Base-by-base conservation (phyloP, 92 coral and sea anemone species). In the Nematostella vectensis region DNA sequence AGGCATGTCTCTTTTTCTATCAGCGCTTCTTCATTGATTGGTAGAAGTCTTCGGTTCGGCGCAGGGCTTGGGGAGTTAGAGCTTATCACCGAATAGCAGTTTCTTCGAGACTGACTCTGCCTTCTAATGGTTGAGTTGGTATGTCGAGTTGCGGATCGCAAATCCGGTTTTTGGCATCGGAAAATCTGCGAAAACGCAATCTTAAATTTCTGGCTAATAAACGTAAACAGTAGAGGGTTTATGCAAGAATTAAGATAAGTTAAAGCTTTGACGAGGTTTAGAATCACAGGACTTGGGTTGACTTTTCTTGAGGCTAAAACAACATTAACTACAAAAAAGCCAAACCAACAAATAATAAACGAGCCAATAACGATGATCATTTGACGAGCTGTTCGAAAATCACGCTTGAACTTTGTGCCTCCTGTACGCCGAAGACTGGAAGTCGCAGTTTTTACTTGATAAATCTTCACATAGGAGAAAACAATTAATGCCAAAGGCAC, bases 241-340 rank as follows among this genome's bases (percentile, higher is more conserved):
- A 93, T 59, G 57, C 94, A 77, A 13, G 99, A 93, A 56, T 93
- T 87, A 24, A 93, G 78, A 52, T 86, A 93, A 4, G 96, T 93
- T n/a, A 93, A 72, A 8, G 83, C 83, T 68, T 93, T 93, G 0
- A 87, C 74, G 42, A 88, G 55, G 52, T 93, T 82, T 10, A 61
- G 48, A 2, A 74, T 62, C 13, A 76, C 83, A 11, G 50, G 74
- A 11, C 43, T 48, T 11, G 58, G 75, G 27, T 52, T 58, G n/a
- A 55, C 54, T 36, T 59, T n/a, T 8, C 50, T 31, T 9, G 68
- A 36, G 16, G 88, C 85, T 29, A 78, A 76, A 11, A 85, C 39
- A 17, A 88, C 39, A 36, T 72, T 75, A 36, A 88, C 70, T 31
- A 86, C 85, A 63, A 93, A 93, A 75, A 87, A 88, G 0, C 96